Evolutionary conservation across 1,140 invertebrate species (phyloP).

Genomic region (Drosophila hydei): DNA sequence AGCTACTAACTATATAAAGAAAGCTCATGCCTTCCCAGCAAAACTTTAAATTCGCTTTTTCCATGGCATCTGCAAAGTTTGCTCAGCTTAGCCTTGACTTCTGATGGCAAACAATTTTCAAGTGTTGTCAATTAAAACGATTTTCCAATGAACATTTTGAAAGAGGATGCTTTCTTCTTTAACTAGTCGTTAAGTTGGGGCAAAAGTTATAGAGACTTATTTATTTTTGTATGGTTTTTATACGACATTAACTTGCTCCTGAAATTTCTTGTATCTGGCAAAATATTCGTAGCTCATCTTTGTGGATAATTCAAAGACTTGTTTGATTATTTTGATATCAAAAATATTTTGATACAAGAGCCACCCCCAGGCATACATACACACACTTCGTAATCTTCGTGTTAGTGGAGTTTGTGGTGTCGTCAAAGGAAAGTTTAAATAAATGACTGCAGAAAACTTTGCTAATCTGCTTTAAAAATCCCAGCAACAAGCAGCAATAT

Average conservation of each 20-base stretch:
- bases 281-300: constrained; percentile 7
- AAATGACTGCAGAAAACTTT: constrained; percentile 70
- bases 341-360: constrained; percentile 22
- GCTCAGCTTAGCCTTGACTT: constrained; percentile 7
- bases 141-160: constrained; percentile 3
- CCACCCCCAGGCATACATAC: neutral
- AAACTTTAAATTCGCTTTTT: constrained; percentile 3
- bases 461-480: constrained; percentile 64
- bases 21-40: neutral
- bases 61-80: constrained; percentile 10
- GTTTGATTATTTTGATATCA: constrained; percentile 47
- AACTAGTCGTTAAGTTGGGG: neutral
- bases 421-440: constrained; percentile 63
- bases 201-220: neutral
- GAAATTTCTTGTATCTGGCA: constrained; percentile 1
- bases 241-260: neutral
- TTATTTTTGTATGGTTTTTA: neutral
- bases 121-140: constrained; percentile 22
- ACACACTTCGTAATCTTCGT: neutral
- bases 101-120: constrained; percentile 13
- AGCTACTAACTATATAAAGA: neutral
- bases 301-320: constrained; percentile 2
- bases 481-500: constrained; percentile 26
- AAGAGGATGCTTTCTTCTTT: neutral
- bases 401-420: constrained; percentile 20